A percentile compares a stretch with the other conserved stretches of the same genome.
Evolutionary conservation across 2,113 vertebrate species (phyloP).

Genomic region (Hippocampus abdominalis): DNA sequence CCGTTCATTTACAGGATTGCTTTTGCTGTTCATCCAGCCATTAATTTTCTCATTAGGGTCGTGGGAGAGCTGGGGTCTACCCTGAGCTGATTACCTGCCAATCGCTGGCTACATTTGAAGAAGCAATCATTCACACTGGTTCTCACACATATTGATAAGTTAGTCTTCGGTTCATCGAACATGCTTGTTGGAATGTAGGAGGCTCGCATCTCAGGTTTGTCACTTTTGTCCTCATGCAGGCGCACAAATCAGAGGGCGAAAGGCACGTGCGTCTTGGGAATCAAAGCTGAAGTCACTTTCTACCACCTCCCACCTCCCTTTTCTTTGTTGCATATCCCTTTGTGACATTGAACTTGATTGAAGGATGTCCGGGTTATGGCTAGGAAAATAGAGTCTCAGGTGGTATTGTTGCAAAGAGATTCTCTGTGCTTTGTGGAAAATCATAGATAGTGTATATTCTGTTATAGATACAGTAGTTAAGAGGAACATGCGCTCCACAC

Average conservation of each 20-base stretch:
- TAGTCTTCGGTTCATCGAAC: not conserved
- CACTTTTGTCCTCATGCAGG: not conserved
- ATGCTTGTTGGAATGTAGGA: too few species aligned
- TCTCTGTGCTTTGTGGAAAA: conserved; percentile 1
- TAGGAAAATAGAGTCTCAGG: not conserved
- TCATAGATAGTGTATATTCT: conserved; percentile 8
- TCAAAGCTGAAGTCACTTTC: conserved; percentile 25
- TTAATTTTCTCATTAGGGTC: not conserved
- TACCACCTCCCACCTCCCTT: conserved; percentile 12
- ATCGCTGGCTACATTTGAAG: not conserved
- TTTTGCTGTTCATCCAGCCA: not conserved
- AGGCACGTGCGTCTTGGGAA: not conserved
- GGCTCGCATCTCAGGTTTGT: not conserved
- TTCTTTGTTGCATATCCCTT: conserved; percentile 32
- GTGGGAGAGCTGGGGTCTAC: too few species aligned
- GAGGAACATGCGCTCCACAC: not conserved
- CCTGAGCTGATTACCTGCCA: not conserved
- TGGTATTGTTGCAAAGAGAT: not conserved
- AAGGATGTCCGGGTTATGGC: conserved; percentile 13
- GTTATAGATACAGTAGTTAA: not conserved
- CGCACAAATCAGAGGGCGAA: not conserved
- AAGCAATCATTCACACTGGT: not conserved
- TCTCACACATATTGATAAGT: too few species aligned
- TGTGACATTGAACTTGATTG: conserved; percentile 1
- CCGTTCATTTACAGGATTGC: not conserved